Percentiles rank a stretch among this genome's conserved stretches.
phyloP scores from a whole-genome alignment of 2,797 vertebrate species.

The Acestrorhynchus altus region DNA sequence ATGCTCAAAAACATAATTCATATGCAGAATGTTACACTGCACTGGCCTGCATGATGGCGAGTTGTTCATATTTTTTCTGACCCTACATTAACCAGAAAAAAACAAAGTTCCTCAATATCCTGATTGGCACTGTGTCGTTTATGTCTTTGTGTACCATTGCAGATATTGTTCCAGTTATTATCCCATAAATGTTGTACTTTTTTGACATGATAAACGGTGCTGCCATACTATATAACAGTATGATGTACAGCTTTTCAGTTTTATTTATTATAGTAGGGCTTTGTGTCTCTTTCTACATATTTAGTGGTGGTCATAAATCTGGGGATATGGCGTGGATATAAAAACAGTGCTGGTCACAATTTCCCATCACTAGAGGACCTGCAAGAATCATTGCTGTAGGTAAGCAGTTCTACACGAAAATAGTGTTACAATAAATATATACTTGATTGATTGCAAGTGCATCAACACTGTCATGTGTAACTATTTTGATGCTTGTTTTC shows the following conservation, averaged over 20 bases:
- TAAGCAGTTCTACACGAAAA: too few relatives aligned
- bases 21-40: background rate
- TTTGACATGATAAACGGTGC: constrained; percentile 29
- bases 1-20: background rate
- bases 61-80: background rate
- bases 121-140: background rate
- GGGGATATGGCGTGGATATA: constrained; percentile 65
- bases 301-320: constrained; percentile 56
- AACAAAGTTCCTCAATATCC: too few relatives aligned
- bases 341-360: constrained; percentile 52
- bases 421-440: too few relatives aligned
- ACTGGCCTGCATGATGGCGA: background rate
- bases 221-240: constrained; percentile 23
- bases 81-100: too few relatives aligned
- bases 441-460: too few relatives aligned
- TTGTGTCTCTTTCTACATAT: constrained; percentile 9
- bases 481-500: too few relatives aligned
- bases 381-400: constrained; percentile 33
- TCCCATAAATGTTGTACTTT: constrained; percentile 30
- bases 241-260: constrained; percentile 24
- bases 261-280: constrained; percentile 47
- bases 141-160: background rate
- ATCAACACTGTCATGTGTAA: too few relatives aligned
- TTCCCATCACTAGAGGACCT: constrained; percentile 51
- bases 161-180: constrained; percentile 13